A percentile compares a stretch with the other conserved stretches of the same genome.
Evolutionary conservation across 1,140 invertebrate species (phyloP).

Genomic region (Aricia agestis): DNA sequence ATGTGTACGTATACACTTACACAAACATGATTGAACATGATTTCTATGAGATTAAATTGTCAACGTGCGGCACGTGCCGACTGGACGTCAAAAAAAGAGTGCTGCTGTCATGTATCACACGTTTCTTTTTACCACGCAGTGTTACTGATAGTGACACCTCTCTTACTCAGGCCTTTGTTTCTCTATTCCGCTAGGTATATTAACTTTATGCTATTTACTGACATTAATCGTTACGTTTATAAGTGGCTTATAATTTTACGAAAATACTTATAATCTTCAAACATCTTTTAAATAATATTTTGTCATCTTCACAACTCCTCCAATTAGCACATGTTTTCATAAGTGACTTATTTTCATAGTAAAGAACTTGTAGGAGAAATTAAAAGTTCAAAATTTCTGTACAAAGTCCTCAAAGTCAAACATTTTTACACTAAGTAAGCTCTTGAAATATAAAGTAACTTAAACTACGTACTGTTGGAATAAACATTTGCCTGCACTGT

Average conservation of each 20-base stretch:
- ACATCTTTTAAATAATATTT: background rate
- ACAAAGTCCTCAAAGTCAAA: background rate
- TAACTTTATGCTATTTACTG: too few relatives aligned
- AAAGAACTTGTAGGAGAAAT: background rate
- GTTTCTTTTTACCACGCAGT: too few relatives aligned
- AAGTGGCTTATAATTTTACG: background rate
- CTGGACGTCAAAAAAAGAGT: too few relatives aligned
- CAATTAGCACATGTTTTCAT: background rate
- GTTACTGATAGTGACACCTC: too few relatives aligned
- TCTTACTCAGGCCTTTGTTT: too few relatives aligned
- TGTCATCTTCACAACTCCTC: background rate
- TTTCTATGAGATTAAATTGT: too few relatives aligned
- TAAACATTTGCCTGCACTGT: too few relatives aligned
- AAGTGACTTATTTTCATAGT: background rate
- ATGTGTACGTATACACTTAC: too few relatives aligned
- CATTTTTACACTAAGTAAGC: constrained; percentile 3
- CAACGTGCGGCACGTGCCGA: too few relatives aligned
- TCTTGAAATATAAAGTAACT: background rate
- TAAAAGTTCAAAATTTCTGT: background rate
- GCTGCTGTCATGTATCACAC: too few relatives aligned
- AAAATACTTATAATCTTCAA: background rate
- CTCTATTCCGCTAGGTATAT: too few relatives aligned
- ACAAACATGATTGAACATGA: too few relatives aligned
- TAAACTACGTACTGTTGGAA: background rate
- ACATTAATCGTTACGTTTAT: background rate